Evolutionary conservation across 1,140 invertebrate species (phyloP).

Genomic region (Matsumurasca onukii): DNA sequence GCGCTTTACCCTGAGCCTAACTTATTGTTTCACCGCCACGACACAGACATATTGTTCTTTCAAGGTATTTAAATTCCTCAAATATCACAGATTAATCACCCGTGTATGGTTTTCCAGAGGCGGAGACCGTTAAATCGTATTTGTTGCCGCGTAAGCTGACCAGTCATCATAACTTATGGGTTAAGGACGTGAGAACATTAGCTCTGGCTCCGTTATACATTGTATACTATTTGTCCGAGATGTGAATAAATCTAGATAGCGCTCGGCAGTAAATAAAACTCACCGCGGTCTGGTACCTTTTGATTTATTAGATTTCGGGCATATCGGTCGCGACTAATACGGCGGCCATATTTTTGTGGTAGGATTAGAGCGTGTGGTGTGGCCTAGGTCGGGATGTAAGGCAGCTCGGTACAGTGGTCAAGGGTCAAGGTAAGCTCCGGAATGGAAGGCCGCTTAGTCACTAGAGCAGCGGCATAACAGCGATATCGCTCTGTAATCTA

Average conservation of each 20-base stretch:
- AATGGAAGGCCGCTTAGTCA: constrained; percentile 1
- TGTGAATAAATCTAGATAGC: constrained; percentile 17
- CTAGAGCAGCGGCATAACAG: no score
- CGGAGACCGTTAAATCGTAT: constrained; percentile 15
- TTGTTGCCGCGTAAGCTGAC: neutral
- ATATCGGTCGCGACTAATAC: neutral
- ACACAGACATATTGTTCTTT: neutral
- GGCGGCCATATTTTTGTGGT: neutral
- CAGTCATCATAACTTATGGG: constrained; percentile 7
- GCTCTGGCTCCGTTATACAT: constrained; percentile 14
- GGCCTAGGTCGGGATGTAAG: neutral
- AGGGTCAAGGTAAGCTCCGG: neutral
- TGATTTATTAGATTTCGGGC: neutral
- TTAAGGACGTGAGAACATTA: constrained; percentile 25
- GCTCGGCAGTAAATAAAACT: neutral
- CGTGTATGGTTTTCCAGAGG: neutral
- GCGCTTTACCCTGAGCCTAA: neutral
- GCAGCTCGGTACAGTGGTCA: neutral
- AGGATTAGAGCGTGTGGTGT: neutral
- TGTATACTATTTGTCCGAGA: constrained; percentile 16
- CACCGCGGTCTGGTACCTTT: neutral
- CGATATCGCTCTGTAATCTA: no score
- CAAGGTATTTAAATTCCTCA: constrained; percentile 7
- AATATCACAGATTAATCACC: constrained; percentile 8
- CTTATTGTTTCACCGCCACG: neutral